Evolutionary conservation across 2,113 vertebrate genomes (phyloP), one percentile per base, ranked within the genome.

Genomic region (Oceanodroma tethys): DNA sequence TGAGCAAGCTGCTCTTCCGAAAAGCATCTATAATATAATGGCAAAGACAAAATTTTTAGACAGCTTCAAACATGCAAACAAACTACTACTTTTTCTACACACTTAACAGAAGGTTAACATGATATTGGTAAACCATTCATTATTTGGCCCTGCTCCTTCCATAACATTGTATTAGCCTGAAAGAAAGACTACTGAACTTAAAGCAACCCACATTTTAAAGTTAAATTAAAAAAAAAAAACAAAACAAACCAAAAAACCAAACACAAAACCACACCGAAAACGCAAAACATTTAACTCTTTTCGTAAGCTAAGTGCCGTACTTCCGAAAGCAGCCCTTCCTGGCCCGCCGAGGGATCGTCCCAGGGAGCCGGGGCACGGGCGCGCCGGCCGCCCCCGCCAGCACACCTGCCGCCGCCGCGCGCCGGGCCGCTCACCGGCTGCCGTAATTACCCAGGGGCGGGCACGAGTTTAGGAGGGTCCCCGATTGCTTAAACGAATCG

Each of bases 361-460:
- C 38, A 30, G 12, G 1, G 1, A 10, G 56, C 0, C 0, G 1
- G 21, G 22, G 4, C 3, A 6, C 0, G 3, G 38, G 8, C 2
- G 1, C 15, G 0, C 18, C 43, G 30, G n/a, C 6, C 38, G n/a
- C 7, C 4, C n/a, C 42, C 1, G 13, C 38, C 6, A 3, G 10
- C 25, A 6, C 12, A 5, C 5, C 81, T 11, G 20, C 11, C 30
- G 4, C 7, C 9, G 3, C 16, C 63, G 2, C 20, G 7, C 19
- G 7, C 25, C 53, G 17, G 17, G 13, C 55, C 1, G 8, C 32
- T 9, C 18, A 6, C 23, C 55, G 23, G 6, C 12, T 43, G 29
- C 22, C 15, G 1, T 13, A 48, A 16, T 22, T 21, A 43, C 32
- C 36, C 7, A 2, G 2, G 3, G 36, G 4, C 8, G 2, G 10